Evolutionary conservation across 2,797 vertebrate genomes (phyloP).

Genomic region (Falco rusticolus): DNA sequence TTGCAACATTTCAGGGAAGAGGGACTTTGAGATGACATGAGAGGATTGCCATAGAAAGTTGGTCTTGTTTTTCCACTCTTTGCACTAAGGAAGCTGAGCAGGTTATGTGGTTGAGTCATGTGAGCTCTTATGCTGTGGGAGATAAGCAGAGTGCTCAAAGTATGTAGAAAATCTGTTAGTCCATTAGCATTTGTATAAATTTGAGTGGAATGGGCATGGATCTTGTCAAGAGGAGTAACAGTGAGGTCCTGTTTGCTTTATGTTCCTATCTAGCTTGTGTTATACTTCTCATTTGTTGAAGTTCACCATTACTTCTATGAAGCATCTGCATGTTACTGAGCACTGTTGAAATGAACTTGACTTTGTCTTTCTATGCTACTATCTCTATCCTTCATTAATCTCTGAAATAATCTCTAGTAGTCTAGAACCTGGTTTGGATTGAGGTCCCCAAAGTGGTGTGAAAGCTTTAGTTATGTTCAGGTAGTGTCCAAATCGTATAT

Average conservation of each 20-base stretch:
- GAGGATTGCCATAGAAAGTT: background rate
- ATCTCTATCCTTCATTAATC: background rate
- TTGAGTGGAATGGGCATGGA: accelerated
- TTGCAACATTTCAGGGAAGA: background rate
- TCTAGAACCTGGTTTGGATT: background rate
- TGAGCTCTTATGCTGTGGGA: accelerated
- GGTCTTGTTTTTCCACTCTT: background rate
- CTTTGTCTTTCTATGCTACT: background rate
- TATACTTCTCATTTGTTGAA: background rate
- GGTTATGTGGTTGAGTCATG: background rate
- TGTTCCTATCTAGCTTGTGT: background rate
- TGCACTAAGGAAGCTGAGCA: background rate
- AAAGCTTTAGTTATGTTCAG: background rate
- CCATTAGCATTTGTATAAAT: background rate
- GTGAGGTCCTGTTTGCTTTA: background rate
- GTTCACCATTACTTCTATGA: background rate
- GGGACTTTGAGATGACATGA: background rate
- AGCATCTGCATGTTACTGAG: background rate
- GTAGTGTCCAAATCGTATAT: background rate
- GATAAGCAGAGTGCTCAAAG: background rate
- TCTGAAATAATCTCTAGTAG: background rate
- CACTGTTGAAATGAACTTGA: background rate
- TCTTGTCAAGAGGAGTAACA: background rate
- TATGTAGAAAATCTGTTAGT: background rate
- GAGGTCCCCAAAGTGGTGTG: background rate